A percentile compares a stretch with the other conserved stretches of the same genome.
Evolutionary conservation across 35 echinoderm and acorn worm genomes (phyloP).

Genomic region (Ophioderma brevispina): DNA sequence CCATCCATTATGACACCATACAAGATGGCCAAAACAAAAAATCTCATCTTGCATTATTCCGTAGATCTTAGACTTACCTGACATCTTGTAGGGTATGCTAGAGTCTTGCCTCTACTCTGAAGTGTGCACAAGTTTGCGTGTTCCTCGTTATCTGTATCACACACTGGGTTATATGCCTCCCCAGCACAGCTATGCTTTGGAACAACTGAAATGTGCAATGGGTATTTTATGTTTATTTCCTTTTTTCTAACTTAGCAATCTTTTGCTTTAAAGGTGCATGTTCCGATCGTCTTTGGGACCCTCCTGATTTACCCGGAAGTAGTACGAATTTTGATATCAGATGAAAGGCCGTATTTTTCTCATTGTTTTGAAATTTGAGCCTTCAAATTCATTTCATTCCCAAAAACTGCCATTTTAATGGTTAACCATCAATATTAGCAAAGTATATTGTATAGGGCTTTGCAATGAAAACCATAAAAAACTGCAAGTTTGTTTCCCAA

Average conservation of each 20-base stretch:
- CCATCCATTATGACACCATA: too few species aligned
- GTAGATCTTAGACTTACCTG: slow-evolving; percentile 66
- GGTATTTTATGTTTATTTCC: background rate
- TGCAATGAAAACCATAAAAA: background rate
- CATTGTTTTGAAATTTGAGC: too few species aligned
- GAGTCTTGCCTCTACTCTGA: slow-evolving; percentile 41
- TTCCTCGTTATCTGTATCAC: slow-evolving; percentile 77
- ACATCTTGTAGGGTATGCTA: slow-evolving; percentile 74
- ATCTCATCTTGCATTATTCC: too few species aligned
- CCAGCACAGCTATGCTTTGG: slow-evolving; percentile 27
- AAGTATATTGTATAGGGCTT: background rate
- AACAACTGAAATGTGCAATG: slow-evolving; percentile 40
- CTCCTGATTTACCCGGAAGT: too few species aligned
- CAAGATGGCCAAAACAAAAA: too few species aligned
- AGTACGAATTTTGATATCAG: too few species aligned
- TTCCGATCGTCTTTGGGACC: too few species aligned
- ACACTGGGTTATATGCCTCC: slow-evolving; percentile 67
- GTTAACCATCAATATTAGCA: background rate
- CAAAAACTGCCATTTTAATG: too few species aligned
- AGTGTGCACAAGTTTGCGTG: slow-evolving; percentile 84
- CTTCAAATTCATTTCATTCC: too few species aligned
- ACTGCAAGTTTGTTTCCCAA: too few species aligned
- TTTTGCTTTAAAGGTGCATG: background rate
- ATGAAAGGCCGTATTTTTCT: too few species aligned
- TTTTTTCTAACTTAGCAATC: background rate